phyloP scores from a whole-genome alignment of 2,797 vertebrate genomes.

The Clarias laeviceps region DNA sequence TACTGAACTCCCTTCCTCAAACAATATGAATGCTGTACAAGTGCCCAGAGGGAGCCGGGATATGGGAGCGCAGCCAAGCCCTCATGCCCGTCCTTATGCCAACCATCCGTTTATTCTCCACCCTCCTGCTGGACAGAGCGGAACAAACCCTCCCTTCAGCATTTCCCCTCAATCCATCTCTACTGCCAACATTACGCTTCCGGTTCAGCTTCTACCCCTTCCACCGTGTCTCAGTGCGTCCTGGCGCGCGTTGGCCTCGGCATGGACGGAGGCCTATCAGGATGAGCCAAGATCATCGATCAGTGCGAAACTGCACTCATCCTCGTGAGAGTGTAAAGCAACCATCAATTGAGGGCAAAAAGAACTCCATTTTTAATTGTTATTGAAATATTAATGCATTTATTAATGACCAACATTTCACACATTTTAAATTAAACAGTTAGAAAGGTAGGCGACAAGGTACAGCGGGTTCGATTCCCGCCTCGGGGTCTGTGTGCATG shows the following conservation, averaged over 20 bases:
- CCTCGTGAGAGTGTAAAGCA: conserved; percentile 25
- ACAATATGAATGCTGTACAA: conserved; percentile 8
- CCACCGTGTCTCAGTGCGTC: not conserved
- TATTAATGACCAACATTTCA: too few species aligned
- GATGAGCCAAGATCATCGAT: conserved; percentile 38
- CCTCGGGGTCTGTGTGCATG: too few species aligned
- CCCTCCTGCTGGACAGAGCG: conserved; percentile 31
- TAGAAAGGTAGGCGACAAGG: too few species aligned
- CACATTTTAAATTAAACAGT: too few species aligned
- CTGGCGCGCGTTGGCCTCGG: not conserved
- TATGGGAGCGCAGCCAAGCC: conserved; percentile 28
- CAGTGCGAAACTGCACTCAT: conserved; percentile 34
- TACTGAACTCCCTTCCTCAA: conserved; percentile 15
- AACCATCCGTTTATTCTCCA: conserved; percentile 17
- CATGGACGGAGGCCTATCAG: conserved; percentile 25
- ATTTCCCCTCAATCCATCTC: conserved; percentile 7
- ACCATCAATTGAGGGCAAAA: not conserved
- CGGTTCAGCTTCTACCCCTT: conserved; percentile 20
- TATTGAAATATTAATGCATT: too few species aligned
- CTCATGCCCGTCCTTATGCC: conserved; percentile 44
- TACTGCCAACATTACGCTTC: conserved; percentile 2
- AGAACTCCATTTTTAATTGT: not conserved
- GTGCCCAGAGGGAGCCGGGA: conserved; percentile 8
- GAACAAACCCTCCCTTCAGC: not conserved
- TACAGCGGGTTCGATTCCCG: too few species aligned